These are phyloP conservation scores for Trichonephila inaurata DNA, from an alignment of 1,140 invertebrate genomes.

Conservation along the genomic window DNA sequence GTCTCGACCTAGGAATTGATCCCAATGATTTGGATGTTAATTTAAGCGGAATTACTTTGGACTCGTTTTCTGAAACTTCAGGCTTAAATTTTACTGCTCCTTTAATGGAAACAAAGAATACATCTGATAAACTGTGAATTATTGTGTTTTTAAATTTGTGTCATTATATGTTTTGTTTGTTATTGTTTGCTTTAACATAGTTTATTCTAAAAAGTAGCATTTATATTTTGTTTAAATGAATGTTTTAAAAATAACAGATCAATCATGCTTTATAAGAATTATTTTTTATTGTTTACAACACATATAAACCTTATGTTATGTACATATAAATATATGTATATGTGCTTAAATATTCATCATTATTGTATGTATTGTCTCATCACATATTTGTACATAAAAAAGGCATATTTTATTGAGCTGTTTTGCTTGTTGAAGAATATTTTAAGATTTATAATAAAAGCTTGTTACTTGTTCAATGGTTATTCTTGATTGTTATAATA, in stretches of 20 bases:
- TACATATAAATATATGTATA: conserved; percentile 46
- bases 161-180: background rate
- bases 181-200: conserved; percentile 4
- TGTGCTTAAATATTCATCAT: conserved; percentile 14
- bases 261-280: background rate
- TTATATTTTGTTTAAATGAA: conserved; percentile 13
- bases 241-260: background rate
- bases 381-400: conserved; percentile 16
- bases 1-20: conserved; percentile 67
- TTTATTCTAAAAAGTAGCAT: conserved; percentile 7
- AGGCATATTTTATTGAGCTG: conserved; percentile 1
- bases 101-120: conserved; percentile 16
- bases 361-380: conserved; percentile 9
- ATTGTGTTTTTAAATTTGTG: background rate
- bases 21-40: conserved; percentile 68
- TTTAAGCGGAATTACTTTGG: conserved; percentile 65
- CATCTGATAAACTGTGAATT: background rate
- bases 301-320: background rate
- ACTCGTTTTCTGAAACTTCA: conserved; percentile 68
- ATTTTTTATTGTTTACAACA: background rate
- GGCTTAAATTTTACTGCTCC: conserved; percentile 48
- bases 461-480: background rate
- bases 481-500: background rate
- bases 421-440: conserved; percentile 40
- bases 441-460: conserved; percentile 50